Evolutionary conservation across 2,888 invertebrate genomes (phyloP), one percentile per base, ranked within the genome.

Genomic region (Sycophila texana): DNA sequence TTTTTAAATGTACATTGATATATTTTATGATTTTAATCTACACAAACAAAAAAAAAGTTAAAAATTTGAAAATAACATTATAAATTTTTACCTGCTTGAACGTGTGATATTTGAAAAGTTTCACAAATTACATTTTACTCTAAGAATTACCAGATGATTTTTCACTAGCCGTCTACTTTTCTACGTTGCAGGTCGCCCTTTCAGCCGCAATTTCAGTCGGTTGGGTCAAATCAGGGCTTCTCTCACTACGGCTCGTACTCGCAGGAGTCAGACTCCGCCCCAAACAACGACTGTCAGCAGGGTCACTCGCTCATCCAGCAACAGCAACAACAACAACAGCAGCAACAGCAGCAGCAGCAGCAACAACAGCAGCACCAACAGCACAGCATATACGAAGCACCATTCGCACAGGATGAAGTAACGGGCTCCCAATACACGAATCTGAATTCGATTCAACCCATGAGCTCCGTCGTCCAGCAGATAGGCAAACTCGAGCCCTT

Each of bases 401-500:
- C 80, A 5, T 82, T 82, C 57, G 79, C 71, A 0, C 87, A 87
- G 67, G 92, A 92, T 83, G 94, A 94, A 85, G 91, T 92, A 84
- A 85, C 89, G 12, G 86, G 87, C 83, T 91, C 92, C 71, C 92
- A 94, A 85, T 95, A 95, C 89, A 94, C 94, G 58, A 94, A 93
- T 87, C 91, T 95, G 86, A 94, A 93, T 91, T 92, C 94, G 77
- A 92, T 94, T 84, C 88, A 87, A 14, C 88, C 89, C 5, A 87
- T 89, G 86, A 88, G 86, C 79, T 83, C 89, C 0, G 88, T 89
- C 16, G 88, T 87, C n/a, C 90, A 90, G 76, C 89, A 89, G 79
- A 88, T 89, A 90, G 93, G 92, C 87, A 94, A 95, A 91, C 91
- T 95, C 84, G 95, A 96, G 87, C 93, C 94, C 0, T 94, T 94